Evolutionary conservation across 1,140 invertebrate species (phyloP).

Genomic region (Triops cancriformis): DNA sequence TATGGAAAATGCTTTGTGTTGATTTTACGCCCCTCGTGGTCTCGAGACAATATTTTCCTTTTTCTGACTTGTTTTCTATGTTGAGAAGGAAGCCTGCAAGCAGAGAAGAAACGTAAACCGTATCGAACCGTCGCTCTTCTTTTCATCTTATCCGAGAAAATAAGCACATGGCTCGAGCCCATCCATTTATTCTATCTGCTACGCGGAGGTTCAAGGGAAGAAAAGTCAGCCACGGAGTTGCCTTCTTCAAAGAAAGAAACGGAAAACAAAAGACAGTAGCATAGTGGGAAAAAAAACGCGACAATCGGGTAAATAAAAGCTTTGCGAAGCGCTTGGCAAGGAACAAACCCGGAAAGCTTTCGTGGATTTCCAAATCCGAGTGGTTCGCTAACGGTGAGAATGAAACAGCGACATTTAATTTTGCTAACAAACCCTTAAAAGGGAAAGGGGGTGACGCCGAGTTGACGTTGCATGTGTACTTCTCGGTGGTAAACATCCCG

Average conservation of each 20-base stretch:
- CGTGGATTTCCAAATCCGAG: not conserved
- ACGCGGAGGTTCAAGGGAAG: too few species aligned
- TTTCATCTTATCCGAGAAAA: not conserved
- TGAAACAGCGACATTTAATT: not conserved
- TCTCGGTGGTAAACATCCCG: not conserved
- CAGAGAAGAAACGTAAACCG: not conserved
- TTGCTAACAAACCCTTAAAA: not conserved
- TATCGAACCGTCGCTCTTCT: not conserved
- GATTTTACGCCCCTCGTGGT: too few species aligned
- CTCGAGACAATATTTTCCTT: not conserved
- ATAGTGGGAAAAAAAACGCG: too few species aligned
- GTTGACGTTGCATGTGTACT: not conserved
- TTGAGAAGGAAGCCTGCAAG: not conserved
- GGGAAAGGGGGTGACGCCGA: not conserved
- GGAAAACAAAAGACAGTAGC: too few species aligned
- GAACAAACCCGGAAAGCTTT: too few species aligned
- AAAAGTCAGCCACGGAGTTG: too few species aligned
- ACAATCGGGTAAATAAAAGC: too few species aligned
- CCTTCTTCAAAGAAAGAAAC: too few species aligned
- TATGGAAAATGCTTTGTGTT: too few species aligned
- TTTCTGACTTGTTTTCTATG: not conserved
- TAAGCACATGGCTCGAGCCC: not conserved
- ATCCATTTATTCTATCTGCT: constrained; percentile 2
- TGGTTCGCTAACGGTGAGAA: not conserved
- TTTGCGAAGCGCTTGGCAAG: too few species aligned